phyloP scores from a whole-genome alignment of 2,113 vertebrate genomes.

The Nematolebias whitei region DNA sequence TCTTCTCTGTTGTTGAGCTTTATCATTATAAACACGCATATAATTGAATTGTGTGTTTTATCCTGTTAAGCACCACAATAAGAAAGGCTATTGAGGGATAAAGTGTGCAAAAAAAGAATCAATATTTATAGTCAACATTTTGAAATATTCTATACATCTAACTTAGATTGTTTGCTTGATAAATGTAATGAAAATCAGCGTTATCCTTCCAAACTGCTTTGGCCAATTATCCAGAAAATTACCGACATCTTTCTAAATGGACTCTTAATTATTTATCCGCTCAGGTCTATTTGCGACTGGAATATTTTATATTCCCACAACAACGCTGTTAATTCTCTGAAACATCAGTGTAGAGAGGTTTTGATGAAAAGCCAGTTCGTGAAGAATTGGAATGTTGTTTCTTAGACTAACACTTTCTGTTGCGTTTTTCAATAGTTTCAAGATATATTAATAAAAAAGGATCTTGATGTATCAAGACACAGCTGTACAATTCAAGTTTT shows the following conservation, averaged over 20 bases:
- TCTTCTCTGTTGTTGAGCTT: slow-evolving; percentile 17
- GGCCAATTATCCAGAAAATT: slow-evolving; percentile 75
- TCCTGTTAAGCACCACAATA: slow-evolving; percentile 10
- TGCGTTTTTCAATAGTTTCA: slow-evolving; percentile 45
- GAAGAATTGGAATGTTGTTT: slow-evolving; percentile 59
- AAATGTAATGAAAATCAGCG: slow-evolving; percentile 68
- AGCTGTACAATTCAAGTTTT: background rate
- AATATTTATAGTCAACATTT: slow-evolving; percentile 51
- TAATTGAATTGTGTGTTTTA: slow-evolving; percentile 32
- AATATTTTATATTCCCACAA: slow-evolving; percentile 64
- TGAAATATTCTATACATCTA: slow-evolving; percentile 42
- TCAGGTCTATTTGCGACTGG: slow-evolving; percentile 63
- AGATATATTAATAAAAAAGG: slow-evolving; percentile 44
- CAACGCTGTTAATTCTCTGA: slow-evolving; percentile 68
- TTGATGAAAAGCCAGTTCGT: slow-evolving; percentile 72
- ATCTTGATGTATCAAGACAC: slow-evolving; percentile 40
- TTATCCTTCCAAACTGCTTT: slow-evolving; percentile 72
- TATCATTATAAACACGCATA: background rate
- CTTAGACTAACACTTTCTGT: slow-evolving; percentile 59
- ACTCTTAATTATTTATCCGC: slow-evolving; percentile 56
- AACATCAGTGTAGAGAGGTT: slow-evolving; percentile 71
- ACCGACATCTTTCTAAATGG: slow-evolving; percentile 68
- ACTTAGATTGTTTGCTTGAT: slow-evolving; percentile 26
- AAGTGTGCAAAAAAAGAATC: slow-evolving; percentile 33
- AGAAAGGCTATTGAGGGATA: background rate